These are phyloP conservation scores for Buphagus erythrorhynchus DNA, from an alignment of 2,797 vertebrate species.

Conservation along the genomic window DNA sequence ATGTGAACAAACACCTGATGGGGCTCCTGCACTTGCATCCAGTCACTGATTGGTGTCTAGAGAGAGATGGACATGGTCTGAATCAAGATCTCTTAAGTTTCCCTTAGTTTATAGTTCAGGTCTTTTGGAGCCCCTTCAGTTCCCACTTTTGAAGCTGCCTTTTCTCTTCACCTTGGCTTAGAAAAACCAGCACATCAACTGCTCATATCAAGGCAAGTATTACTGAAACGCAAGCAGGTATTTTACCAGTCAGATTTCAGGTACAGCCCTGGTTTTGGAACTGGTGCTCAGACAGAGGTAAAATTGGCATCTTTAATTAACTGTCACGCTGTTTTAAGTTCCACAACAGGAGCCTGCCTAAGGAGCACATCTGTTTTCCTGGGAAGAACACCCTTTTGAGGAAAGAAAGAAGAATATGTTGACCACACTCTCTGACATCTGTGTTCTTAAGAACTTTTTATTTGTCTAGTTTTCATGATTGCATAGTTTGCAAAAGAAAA, in stretches of 20 bases:
- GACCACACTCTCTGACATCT: neutral
- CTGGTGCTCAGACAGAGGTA: neutral
- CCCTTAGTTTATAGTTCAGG: no score
- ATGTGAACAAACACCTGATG: fast-evolving
- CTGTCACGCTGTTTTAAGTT: neutral
- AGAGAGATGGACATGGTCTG: fast-evolving
- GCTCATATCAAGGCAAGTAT: neutral
- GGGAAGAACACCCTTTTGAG: neutral
- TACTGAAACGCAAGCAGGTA: neutral
- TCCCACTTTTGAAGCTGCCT: neutral
- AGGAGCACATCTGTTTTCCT: no score
- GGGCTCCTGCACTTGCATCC: fast-evolving
- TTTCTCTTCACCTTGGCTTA: neutral
- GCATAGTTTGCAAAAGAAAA: conserved; percentile 58
- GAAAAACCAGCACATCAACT: neutral
- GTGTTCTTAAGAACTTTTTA: conserved; percentile 28
- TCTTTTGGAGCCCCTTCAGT: neutral
- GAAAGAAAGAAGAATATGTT: neutral
- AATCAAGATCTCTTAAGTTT: neutral
- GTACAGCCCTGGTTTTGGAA: neutral
- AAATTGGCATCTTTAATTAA: neutral
- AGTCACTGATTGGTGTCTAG: fast-evolving
- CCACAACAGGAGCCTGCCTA: neutral
- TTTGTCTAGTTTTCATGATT: conserved; percentile 28
- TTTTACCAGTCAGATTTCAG: neutral